Conservation (phyloP, 2,888 invertebrate genomes). For the Hecatera dysodea region DNA sequence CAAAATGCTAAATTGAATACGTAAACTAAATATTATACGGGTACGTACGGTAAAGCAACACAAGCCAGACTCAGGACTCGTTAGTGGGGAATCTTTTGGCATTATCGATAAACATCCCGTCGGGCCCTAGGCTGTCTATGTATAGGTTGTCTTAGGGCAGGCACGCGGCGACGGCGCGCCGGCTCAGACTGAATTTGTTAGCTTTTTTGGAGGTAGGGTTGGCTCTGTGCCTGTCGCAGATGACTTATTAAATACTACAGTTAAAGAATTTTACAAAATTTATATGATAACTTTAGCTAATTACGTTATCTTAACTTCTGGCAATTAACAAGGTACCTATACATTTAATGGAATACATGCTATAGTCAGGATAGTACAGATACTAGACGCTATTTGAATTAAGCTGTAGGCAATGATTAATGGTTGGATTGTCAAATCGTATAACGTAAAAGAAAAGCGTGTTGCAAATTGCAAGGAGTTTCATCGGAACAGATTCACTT, state of each 20-base stretch:
- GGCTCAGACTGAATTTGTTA: conserved; percentile 76
- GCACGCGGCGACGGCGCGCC: conserved; percentile 81
- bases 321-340: conserved; percentile 7
- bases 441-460: no score
- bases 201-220: conserved; percentile 84
- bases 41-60: conserved; percentile 53
- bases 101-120: conserved; percentile 77
- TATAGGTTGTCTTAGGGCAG: conserved; percentile 89
- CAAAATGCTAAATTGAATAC: conserved; percentile 40
- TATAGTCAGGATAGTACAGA: not conserved
- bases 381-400: not conserved
- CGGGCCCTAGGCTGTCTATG: conserved; percentile 85
- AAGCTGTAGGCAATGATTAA: not conserved
- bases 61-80: conserved; percentile 69
- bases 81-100: conserved; percentile 71
- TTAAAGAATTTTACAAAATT: not conserved
- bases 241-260: not conserved
- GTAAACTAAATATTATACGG: conserved; percentile 54
- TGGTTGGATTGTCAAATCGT: conserved; percentile 3
- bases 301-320: not conserved
- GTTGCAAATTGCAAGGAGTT: not conserved
- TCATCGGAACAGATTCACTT: conserved; percentile 9
- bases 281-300: not conserved
- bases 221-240: conserved; percentile 47
- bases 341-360: not conserved